These are phyloP conservation scores for Cossypha niveicapilla DNA, from an alignment of 2,797 vertebrate species.

Conservation along the genomic window DNA sequence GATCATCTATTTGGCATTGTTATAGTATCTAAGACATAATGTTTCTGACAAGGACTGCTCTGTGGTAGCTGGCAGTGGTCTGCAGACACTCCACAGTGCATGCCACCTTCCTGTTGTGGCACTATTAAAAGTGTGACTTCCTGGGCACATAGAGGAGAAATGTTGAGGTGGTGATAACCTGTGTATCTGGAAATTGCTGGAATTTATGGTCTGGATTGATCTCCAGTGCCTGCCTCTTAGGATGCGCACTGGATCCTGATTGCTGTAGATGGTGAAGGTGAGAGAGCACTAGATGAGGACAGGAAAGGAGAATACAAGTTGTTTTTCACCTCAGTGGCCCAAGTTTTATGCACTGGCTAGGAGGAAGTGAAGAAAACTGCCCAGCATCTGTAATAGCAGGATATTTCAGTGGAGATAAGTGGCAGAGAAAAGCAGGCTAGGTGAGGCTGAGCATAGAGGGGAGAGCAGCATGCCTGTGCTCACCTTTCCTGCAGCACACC, in stretches of 20 bases:
- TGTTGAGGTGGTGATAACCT: not conserved
- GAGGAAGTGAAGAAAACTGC: not conserved
- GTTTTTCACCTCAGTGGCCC: not conserved
- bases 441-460: not conserved
- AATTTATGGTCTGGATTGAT: not conserved
- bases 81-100: not conserved
- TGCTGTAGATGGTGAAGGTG: not conserved
- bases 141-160: not conserved
- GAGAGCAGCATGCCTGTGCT: not conserved
- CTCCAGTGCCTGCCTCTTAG: not conserved
- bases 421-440: not conserved
- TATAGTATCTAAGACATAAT: not conserved
- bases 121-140: not conserved
- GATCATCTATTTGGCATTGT: not conserved
- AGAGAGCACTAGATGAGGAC: not conserved
- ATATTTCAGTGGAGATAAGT: not conserved
- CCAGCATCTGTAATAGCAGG: not conserved
- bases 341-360: not conserved
- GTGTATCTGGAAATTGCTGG: not conserved
- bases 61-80: not conserved
- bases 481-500: rapidly evolving
- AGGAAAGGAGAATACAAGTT: not conserved
- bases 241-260: not conserved
- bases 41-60: not conserved
- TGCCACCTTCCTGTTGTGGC: not conserved